phyloP scores from a whole-genome alignment of 1,140 invertebrate genomes.

The Brachionus calyciflorus region DNA sequence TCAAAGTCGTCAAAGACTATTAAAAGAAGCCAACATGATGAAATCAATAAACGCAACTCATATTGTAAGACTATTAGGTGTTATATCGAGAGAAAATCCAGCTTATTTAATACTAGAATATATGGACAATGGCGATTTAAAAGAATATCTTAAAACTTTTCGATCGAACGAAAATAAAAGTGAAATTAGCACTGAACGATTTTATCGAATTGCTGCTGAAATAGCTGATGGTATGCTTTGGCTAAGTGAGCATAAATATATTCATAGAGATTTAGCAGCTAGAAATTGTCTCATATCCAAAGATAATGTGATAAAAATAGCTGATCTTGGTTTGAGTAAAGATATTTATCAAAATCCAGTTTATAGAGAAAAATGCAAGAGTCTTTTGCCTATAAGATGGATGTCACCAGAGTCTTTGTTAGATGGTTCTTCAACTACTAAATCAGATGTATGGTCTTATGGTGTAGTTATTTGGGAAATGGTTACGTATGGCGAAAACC shows the following conservation, averaged over 20 bases:
- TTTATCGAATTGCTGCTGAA: slow-evolving; percentile 92
- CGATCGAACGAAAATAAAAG: neutral
- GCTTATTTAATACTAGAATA: slow-evolving; percentile 19
- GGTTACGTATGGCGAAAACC: slow-evolving; percentile 95
- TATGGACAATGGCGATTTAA: slow-evolving; percentile 29
- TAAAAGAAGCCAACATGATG: slow-evolving; percentile 38
- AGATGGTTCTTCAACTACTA: slow-evolving; percentile 28
- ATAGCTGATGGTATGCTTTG: slow-evolving; percentile 96
- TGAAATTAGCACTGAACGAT: slow-evolving; percentile 58
- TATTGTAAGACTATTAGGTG: slow-evolving; percentile 21
- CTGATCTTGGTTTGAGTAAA: slow-evolving; percentile 57
- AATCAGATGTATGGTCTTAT: slow-evolving; percentile 47
- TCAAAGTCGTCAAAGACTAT: slow-evolving; percentile 37
- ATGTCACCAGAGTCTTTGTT: slow-evolving; percentile 14
- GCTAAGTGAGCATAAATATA: slow-evolving; percentile 86
- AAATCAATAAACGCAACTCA: slow-evolving; percentile 17
- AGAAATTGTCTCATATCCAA: slow-evolving; percentile 81
- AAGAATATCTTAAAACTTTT: slow-evolving; percentile 27
- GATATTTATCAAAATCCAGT: slow-evolving; percentile 62
- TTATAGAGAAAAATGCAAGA: slow-evolving; percentile 64
- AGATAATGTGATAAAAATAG: slow-evolving; percentile 61
- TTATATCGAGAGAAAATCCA: neutral
- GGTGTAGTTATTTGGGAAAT: slow-evolving; percentile 44
- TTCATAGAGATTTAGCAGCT: slow-evolving; percentile 91
- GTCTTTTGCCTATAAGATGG: slow-evolving; percentile 58